Evolutionary conservation across 2,888 invertebrate species (phyloP).

Genomic region (Synanthedon vespiformis): DNA sequence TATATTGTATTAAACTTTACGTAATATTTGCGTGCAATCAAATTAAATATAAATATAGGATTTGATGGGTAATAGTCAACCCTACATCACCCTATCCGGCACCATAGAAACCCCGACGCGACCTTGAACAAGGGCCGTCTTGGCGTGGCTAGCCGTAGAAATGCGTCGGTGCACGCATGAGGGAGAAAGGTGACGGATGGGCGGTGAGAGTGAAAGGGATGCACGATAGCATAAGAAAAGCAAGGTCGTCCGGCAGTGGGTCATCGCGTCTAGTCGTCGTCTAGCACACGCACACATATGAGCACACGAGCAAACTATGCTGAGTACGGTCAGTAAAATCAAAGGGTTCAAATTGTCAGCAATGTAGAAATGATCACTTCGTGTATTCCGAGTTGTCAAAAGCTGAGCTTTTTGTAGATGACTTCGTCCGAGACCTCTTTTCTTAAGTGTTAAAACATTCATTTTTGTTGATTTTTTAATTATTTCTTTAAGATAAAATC

Average conservation of each 20-base stretch:
- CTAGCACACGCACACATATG: conserved; percentile 56
- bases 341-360: not conserved
- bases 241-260: conserved; percentile 67
- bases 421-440: not conserved
- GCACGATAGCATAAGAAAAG: conserved; percentile 61
- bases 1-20: too few species aligned
- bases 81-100: not conserved
- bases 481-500: too few species aligned
- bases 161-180: conserved; percentile 26
- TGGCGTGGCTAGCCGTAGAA: conserved; percentile 57
- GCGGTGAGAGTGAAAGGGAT: conserved; percentile 30
- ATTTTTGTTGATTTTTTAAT: too few species aligned
- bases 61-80: not conserved
- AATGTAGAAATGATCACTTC: too few species aligned
- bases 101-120: conserved; percentile 12
- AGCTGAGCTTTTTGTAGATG: not conserved
- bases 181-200: conserved; percentile 16
- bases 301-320: conserved; percentile 28
- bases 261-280: conserved; percentile 64
- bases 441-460: too few species aligned
- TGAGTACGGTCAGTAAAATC: conserved; percentile 28
- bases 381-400: not conserved
- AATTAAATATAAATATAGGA: too few species aligned
- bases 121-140: conserved; percentile 35
- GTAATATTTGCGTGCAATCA: too few species aligned